Evolutionary conservation across 2,888 invertebrate genomes (phyloP).

Genomic region (Athetis lepigone): DNA sequence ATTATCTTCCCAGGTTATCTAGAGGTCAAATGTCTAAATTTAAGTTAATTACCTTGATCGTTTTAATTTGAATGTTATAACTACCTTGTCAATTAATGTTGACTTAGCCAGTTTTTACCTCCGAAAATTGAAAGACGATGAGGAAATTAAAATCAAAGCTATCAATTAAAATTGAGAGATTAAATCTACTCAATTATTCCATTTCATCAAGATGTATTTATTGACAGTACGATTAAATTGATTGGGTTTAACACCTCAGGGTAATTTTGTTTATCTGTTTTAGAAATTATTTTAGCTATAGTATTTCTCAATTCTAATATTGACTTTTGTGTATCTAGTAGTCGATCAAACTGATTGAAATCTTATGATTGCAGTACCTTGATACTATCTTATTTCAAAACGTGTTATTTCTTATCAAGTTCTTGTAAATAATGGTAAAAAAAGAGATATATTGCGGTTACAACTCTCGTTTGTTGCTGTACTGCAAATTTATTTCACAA

Average conservation of each 20-base stretch:
- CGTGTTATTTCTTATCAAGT: slow-evolving; percentile 47
- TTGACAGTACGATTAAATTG: slow-evolving; percentile 39
- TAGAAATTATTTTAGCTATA: slow-evolving; percentile 21
- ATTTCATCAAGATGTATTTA: slow-evolving; percentile 45
- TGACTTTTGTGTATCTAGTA: slow-evolving; percentile 39
- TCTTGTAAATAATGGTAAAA: slow-evolving; percentile 48
- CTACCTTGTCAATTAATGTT: slow-evolving; percentile 38
- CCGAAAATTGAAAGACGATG: slow-evolving; percentile 3
- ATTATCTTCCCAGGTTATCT: slow-evolving; percentile 68
- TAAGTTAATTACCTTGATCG: slow-evolving; percentile 60
- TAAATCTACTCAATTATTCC: slow-evolving; percentile 22
- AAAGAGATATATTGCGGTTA: slow-evolving; percentile 42
- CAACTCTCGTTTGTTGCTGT: slow-evolving; percentile 36
- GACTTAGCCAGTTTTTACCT: slow-evolving; percentile 20
- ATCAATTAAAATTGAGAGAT: slow-evolving; percentile 34
- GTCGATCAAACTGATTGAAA: slow-evolving; percentile 49
- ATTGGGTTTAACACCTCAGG: slow-evolving; percentile 51
- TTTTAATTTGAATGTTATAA: slow-evolving; percentile 24
- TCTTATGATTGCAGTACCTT: slow-evolving; percentile 35
- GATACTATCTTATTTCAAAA: slow-evolving; percentile 52
- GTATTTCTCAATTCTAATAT: slow-evolving; percentile 44
- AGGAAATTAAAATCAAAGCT: slow-evolving; percentile 29
- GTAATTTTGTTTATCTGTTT: slow-evolving; percentile 48
- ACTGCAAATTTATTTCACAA: slow-evolving; percentile 47
- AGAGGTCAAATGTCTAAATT: slow-evolving; percentile 62